Evolutionary conservation across 2,888 invertebrate species (phyloP).

Genomic region (Drosophila merina): DNA sequence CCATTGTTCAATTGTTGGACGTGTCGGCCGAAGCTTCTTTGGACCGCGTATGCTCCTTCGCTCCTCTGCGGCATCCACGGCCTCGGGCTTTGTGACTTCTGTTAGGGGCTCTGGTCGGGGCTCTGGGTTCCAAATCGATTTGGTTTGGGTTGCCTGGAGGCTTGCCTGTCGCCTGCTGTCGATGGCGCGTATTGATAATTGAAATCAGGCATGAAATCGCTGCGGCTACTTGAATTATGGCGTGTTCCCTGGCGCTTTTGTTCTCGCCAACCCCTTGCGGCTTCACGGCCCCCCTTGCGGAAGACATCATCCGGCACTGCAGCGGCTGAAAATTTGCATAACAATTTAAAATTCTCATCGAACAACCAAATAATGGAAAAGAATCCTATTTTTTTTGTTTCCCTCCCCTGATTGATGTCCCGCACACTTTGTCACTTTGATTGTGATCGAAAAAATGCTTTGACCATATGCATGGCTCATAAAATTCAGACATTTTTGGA

Average conservation of each 20-base stretch:
- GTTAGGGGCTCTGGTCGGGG: neutral
- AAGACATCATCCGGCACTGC: conserved; percentile 30
- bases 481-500: conserved; percentile 49
- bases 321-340: conserved; percentile 66
- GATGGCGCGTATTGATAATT: conserved; percentile 77
- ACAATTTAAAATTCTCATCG: conserved; percentile 77
- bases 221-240: conserved; percentile 78
- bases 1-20: conserved; percentile 69
- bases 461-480: conserved; percentile 57
- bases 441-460: conserved; percentile 61
- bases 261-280: conserved; percentile 62
- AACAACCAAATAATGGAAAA: conserved; percentile 51
- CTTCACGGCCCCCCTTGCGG: neutral
- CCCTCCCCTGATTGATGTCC: conserved; percentile 58
- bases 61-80: conserved; percentile 2
- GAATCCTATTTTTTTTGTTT: neutral
- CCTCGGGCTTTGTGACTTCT: conserved; percentile 3
- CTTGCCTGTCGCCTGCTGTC: conserved; percentile 49
- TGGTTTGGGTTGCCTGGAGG: conserved; percentile 1
- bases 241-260: conserved; percentile 77
- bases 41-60: conserved; percentile 6
- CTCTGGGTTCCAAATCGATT: neutral
- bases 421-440: conserved; percentile 66
- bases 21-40: conserved; percentile 36
- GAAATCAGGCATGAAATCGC: conserved; percentile 79